phyloP scores from a whole-genome alignment of 2,888 invertebrate genomes.

The Himalopsyche kuldschensis region DNA sequence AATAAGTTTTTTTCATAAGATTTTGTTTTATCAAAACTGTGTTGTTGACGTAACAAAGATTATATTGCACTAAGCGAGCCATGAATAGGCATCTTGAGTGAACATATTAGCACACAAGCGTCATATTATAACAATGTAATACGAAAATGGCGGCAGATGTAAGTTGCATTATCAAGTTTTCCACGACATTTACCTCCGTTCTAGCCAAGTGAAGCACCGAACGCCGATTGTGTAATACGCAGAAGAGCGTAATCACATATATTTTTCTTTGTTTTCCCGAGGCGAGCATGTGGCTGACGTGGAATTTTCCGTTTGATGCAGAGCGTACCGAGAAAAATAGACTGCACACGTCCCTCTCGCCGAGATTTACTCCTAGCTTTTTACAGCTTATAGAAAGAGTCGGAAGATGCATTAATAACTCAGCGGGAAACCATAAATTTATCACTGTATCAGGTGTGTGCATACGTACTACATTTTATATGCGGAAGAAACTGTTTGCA shows the following conservation, averaged over 20 bases:
- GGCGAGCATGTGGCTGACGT: not conserved
- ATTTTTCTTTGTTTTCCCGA: not conserved
- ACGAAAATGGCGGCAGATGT: not conserved
- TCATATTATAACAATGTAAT: not conserved
- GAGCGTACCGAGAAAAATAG: not conserved
- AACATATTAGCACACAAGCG: not conserved
- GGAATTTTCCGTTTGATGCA: not conserved
- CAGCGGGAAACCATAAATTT: too few relatives aligned
- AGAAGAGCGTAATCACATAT: not conserved
- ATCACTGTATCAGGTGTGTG: too few relatives aligned
- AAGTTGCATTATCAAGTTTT: not conserved
- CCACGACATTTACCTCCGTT: not conserved
- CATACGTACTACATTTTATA: too few relatives aligned
- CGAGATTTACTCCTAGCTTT: not conserved
- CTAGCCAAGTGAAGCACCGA: not conserved
- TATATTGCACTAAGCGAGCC: not conserved
- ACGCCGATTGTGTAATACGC: not conserved
- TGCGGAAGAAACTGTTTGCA: too few relatives aligned
- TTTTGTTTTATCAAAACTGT: too few relatives aligned
- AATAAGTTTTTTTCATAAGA: too few relatives aligned
- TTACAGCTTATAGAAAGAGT: not conserved
- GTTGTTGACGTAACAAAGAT: not conserved
- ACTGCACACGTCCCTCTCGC: not conserved
- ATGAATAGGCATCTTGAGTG: not conserved
- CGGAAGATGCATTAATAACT: not conserved